phyloP scores from a whole-genome alignment of 2,113 vertebrate genomes.

The Panthera leo region DNA sequence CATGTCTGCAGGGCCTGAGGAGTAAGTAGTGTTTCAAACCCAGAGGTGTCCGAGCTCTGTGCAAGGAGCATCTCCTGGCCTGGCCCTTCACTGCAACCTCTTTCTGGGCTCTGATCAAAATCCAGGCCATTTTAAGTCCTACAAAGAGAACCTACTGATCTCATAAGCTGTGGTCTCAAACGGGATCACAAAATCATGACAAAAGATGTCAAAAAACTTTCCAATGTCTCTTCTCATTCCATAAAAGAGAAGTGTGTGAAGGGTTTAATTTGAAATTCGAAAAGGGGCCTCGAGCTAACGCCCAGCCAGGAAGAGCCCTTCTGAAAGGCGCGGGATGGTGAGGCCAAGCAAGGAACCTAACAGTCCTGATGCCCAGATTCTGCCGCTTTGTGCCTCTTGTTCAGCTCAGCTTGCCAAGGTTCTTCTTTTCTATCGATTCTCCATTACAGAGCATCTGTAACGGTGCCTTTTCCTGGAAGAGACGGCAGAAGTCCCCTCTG shows the following conservation, averaged over 20 bases:
- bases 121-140: background rate
- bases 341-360: background rate
- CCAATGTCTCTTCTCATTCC: background rate
- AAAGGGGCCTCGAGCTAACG: background rate
- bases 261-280: background rate
- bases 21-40: background rate
- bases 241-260: background rate
- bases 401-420: background rate
- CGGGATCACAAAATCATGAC: background rate
- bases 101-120: background rate
- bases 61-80: background rate
- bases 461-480: slow-evolving; percentile 56
- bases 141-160: background rate
- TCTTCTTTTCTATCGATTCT: background rate
- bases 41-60: background rate
- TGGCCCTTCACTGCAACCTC: background rate
- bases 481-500: slow-evolving; percentile 58
- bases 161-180: background rate
- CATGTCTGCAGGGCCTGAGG: background rate
- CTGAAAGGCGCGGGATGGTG: background rate
- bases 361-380: background rate
- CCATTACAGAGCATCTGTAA: background rate
- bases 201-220: background rate
- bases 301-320: background rate
- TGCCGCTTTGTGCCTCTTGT: background rate